Base-by-base conservation (phyloP, 2,888 invertebrate genomes). In the Coleophora deauratella region DNA sequence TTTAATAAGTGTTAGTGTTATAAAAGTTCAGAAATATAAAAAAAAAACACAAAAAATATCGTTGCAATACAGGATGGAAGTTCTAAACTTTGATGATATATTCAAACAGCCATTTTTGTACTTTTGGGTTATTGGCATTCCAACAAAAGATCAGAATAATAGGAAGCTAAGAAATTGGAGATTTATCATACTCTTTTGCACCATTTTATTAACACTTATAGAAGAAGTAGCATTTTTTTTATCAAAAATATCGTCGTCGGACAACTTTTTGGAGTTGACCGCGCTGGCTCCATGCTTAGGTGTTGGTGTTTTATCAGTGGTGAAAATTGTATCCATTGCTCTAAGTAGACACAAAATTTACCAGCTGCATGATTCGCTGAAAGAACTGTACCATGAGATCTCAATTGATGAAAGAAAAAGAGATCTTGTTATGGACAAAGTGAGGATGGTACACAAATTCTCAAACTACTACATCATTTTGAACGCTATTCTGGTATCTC, bases 391-490 rank as follows among this genome's bases (percentile, higher is more conserved):
- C 39, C 33, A 49, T 10, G 55, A 51, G 3, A 62, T 70, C 33
- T 39, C 65, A 2, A 52, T 48, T 1, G 61, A 73, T 38, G 39
- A 38, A 0, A 51, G 51, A 10, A 70, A 72, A 37, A 49, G 27
- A 3, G 42, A 47, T 0, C 41, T 71, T 1, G 55, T 79, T 1
- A 60, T 46, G 35, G 45, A 53, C 11, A 61, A 74, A 37, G 52
- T 77, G 1, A 31, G 54, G 9, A 50, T 67, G 10, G 47, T 80
- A 1, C 66, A 68, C 31, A 47, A 44, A 9, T 57, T 82, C 1
- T 63, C 66, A 0, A 76, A 72, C 43, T 74, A 70, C 45, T 79
- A 72, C 43, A 69, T 78, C 15, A 47, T 72, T 42, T 45, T 82
- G 2, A 81, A 81, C 46, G 46, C 49, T 1, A 44, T 70, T 11